These are phyloP conservation scores for Asteroscopus sphinx DNA, from an alignment of 2,888 invertebrate genomes.

Conservation along the genomic window DNA sequence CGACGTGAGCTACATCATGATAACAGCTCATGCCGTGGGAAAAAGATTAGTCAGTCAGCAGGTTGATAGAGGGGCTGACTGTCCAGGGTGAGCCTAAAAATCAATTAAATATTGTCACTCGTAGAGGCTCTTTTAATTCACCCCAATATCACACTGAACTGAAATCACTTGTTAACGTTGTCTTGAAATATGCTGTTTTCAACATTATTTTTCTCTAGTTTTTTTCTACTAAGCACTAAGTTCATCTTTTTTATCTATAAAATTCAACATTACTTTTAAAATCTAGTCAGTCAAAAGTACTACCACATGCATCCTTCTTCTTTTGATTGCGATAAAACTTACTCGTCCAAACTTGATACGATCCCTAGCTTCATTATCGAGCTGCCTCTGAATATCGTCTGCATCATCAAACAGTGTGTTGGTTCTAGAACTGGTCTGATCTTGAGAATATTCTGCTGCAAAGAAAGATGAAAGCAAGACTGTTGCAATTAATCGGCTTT, in stretches of 20 bases:
- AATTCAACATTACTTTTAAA: not conserved
- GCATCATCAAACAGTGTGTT: constrained; percentile 83
- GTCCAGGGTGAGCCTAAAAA: too few species aligned
- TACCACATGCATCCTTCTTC: not conserved
- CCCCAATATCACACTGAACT: too few species aligned
- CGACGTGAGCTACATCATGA: too few species aligned
- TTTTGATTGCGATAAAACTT: constrained; percentile 28
- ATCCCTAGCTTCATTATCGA: constrained; percentile 82
- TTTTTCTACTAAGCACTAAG: not conserved
- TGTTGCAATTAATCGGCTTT: too few species aligned
- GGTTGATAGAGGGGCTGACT: too few species aligned
- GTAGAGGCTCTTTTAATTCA: too few species aligned
- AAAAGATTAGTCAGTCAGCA: too few species aligned
- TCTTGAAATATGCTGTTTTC: too few species aligned
- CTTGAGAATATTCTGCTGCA: constrained; percentile 61
- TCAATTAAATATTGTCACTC: too few species aligned
- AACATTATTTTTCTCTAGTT: too few species aligned
- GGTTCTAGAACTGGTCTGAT: constrained; percentile 73
- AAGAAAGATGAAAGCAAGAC: not conserved
- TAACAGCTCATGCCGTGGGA: too few species aligned
- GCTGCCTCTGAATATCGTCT: constrained; percentile 82
- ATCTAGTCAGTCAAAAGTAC: constrained; percentile 1
- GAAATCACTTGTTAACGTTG: too few species aligned
- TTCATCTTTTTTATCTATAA: not conserved
- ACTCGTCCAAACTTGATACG: constrained; percentile 73